Percentiles rank a stretch among this genome's conserved stretches.
phyloP scores from a whole-genome alignment of 2,113 vertebrate species.

The Dromaius novaehollandiae region DNA sequence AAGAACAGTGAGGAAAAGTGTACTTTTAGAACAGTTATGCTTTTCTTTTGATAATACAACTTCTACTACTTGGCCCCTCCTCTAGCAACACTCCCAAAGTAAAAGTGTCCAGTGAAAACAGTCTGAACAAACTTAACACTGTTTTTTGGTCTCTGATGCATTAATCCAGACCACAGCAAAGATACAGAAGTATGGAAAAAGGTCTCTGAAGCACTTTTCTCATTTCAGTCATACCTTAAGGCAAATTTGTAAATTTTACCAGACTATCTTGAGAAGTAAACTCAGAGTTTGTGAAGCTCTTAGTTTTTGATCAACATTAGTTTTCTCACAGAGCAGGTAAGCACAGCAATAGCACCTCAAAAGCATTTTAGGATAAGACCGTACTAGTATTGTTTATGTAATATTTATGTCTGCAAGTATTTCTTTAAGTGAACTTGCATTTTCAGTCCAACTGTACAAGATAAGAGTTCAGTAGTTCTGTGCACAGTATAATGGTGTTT shows the following conservation, averaged over 20 bases:
- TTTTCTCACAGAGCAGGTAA: conserved; percentile 8
- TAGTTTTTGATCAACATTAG: neutral
- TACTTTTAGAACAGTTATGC: neutral
- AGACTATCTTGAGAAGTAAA: neutral
- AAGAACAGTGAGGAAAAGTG: neutral
- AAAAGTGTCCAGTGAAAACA: neutral
- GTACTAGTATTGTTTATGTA: neutral
- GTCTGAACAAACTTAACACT: neutral
- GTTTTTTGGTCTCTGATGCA: neutral
- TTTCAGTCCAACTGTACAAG: neutral
- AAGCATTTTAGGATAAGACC: neutral
- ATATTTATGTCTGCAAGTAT: neutral
- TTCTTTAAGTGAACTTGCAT: neutral
- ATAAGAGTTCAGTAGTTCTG: conserved; percentile 32
- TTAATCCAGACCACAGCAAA: neutral
- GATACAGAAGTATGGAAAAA: neutral
- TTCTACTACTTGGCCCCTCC: neutral
- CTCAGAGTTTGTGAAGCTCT: neutral
- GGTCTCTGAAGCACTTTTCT: neutral
- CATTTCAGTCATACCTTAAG: conserved; percentile 1
- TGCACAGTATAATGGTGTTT: neutral
- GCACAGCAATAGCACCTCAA: neutral
- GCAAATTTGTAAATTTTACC: conserved; percentile 22
- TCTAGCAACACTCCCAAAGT: neutral
- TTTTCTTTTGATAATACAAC: neutral